Percentiles rank a stretch among this genome's conserved stretches.
Conservation (phyloP, 1,140 invertebrate genomes). For the Nylanderia fulva region DNA sequence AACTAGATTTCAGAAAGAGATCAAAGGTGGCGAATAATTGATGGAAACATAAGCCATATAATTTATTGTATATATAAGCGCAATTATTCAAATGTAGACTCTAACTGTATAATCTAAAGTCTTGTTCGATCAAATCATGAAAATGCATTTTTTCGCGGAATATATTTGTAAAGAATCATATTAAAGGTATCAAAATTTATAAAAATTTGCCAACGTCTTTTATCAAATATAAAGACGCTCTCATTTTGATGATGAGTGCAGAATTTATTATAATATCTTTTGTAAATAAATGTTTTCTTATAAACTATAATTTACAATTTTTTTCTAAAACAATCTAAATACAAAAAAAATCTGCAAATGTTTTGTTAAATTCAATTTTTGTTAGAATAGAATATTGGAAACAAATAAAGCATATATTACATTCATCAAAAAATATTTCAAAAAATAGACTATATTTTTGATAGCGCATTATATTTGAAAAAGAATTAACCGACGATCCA, state of each 20-base stretch:
- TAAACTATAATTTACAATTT: background rate
- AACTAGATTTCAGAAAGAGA: conserved; percentile 23
- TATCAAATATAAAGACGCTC: background rate
- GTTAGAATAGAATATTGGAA: conserved; percentile 9
- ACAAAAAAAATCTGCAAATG: background rate
- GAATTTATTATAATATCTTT: background rate
- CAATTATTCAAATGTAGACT: conserved; percentile 23
- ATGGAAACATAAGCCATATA: conserved; percentile 15
- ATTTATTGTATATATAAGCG: conserved; percentile 22
- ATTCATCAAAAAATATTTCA: background rate
- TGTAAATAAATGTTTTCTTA: background rate
- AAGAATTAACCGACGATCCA: conserved; percentile 23
- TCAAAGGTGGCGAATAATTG: conserved; percentile 3
- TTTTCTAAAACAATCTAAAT: background rate
- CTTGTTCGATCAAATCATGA: conserved; percentile 21
- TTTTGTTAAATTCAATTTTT: conserved; percentile 4
- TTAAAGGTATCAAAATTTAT: background rate
- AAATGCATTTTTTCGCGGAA: background rate
- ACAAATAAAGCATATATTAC: background rate
- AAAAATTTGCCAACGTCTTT: background rate
- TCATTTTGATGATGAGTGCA: background rate
- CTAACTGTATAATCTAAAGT: conserved; percentile 16
- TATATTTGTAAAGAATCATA: background rate
- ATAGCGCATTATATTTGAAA: conserved; percentile 3
- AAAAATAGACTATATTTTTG: background rate